Evolutionary conservation across 2,113 vertebrate genomes (phyloP), one percentile per base, ranked within the genome.

Genomic region (Atlantisia rogersi): DNA sequence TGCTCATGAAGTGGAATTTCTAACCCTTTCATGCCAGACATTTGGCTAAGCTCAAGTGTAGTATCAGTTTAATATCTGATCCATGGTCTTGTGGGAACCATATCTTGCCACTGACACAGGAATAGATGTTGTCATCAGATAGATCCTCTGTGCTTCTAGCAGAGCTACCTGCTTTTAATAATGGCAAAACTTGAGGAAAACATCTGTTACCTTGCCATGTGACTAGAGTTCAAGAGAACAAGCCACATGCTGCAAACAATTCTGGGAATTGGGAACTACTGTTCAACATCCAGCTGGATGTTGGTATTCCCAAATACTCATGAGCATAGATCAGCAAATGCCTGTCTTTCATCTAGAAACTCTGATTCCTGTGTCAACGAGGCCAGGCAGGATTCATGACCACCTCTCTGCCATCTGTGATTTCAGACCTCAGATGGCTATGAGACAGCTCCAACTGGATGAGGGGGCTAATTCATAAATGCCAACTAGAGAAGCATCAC

Each of bases 151-250:
- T 5, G 6, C 67, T 91, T 88, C 59, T 86, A 63, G 53, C 85
- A 74, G 59, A 83, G 88, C 75, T 95, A 96, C 93, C 95, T 95
- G 94, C 4, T 92, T 95, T 90, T 92, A 96, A 96, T 95, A 90
- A 94, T 32, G 59, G 44, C 2, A 5, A 86, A 81, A 93, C 90
- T 75, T 86, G 84, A 84, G 82, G 55, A 88, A 82, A 96, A 88
- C 93, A 94, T 96, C 95, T 95, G 87, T 86, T 95, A 52, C 82
- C 59, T 88, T 1, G 0, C 46, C 64, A 35, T 63, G 67, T 90
- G 87, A 96, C 73, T 52, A 5, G 46, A 86, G 79, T 90, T 95
- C 55, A 63, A 80, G 78, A 80, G 62, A 92, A 95, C 2, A 7
- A 96, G 77, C 71, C 89, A 89, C 91, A 94, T 9, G 11, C 58